These are phyloP conservation scores for Riptortus pedestris DNA, from an alignment of 1,140 invertebrate genomes.

Conservation along the genomic window DNA sequence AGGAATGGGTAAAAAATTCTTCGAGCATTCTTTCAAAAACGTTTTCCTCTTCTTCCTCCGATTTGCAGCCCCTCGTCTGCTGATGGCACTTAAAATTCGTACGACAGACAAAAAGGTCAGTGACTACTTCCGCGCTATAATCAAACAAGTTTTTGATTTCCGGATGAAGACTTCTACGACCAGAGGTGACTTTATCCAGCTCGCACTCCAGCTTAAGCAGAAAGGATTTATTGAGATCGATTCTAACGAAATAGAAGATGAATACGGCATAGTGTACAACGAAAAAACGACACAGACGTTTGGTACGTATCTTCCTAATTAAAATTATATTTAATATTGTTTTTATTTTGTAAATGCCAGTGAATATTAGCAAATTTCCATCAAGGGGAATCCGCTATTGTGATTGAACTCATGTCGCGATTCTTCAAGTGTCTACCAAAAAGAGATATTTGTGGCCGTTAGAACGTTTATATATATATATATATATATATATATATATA, in stretches of 20 bases:
- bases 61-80: slow-evolving; percentile 25
- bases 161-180: slow-evolving; percentile 37
- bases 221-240: slow-evolving; percentile 10
- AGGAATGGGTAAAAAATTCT: slow-evolving; percentile 37
- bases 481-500: too few relatives aligned
- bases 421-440: too few relatives aligned
- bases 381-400: too few relatives aligned
- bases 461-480: too few relatives aligned
- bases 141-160: slow-evolving; percentile 38
- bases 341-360: too few relatives aligned
- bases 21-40: slow-evolving; percentile 33
- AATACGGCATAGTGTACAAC: too few relatives aligned
- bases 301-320: too few relatives aligned
- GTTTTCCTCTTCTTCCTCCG: slow-evolving; percentile 26
- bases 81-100: slow-evolving; percentile 23
- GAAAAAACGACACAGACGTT: too few relatives aligned
- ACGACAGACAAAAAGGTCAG: slow-evolving; percentile 31
- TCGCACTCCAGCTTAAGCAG: slow-evolving; percentile 31
- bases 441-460: too few relatives aligned
- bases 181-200: slow-evolving; percentile 38
- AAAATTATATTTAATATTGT: too few relatives aligned
- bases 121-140: slow-evolving; percentile 40
- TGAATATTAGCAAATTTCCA: too few relatives aligned
- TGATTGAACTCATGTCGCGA: too few relatives aligned
- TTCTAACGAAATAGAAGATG: not conserved